phyloP scores from a whole-genome alignment of 1,140 invertebrate genomes.

The Calycopis cecrops region DNA sequence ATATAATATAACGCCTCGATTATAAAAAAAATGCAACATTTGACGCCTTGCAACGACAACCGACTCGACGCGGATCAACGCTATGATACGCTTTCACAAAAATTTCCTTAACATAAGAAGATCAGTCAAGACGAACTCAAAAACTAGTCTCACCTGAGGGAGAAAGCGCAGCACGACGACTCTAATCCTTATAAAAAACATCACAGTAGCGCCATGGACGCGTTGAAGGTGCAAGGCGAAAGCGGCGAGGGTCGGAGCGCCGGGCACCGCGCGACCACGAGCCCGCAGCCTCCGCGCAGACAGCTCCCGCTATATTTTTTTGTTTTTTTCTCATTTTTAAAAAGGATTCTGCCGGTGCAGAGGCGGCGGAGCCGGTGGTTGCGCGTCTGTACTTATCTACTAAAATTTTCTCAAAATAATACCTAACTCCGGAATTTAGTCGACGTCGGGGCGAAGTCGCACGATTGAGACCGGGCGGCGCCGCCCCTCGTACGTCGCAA shows the following conservation, averaged over 20 bases:
- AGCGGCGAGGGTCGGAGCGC: conserved; percentile 37
- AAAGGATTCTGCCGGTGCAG: conserved; percentile 21
- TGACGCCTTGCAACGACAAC: conserved; percentile 34
- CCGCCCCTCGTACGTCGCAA: conserved; percentile 29
- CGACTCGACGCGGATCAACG: conserved; percentile 20
- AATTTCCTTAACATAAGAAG: conserved; percentile 25
- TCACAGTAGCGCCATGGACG: conserved; percentile 30
- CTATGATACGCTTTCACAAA: conserved; percentile 22
- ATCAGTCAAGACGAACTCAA: conserved; percentile 31
- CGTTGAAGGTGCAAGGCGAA: conserved; percentile 34
- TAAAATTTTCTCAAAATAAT: conserved; percentile 73
- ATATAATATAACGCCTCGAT: conserved; percentile 59
- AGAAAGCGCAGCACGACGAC: conserved; percentile 21
- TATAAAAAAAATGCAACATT: conserved; percentile 64
- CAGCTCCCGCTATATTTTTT: conserved; percentile 41
- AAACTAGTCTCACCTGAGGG: conserved; percentile 29
- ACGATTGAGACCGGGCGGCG: conserved; percentile 24
- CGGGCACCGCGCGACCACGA: conserved; percentile 32
- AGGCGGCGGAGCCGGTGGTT: conserved; percentile 27
- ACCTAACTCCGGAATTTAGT: conserved; percentile 71
- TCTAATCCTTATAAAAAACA: conserved; percentile 31
- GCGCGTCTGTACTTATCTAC: conserved; percentile 54
- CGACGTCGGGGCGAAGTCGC: conserved; percentile 38
- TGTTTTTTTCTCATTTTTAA: conserved; percentile 50
- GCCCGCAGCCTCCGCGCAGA: conserved; percentile 22